A percentile compares a stretch with the other conserved stretches of the same genome.
phyloP scores from a whole-genome alignment of 2,113 vertebrate species.

The Solea solea region DNA sequence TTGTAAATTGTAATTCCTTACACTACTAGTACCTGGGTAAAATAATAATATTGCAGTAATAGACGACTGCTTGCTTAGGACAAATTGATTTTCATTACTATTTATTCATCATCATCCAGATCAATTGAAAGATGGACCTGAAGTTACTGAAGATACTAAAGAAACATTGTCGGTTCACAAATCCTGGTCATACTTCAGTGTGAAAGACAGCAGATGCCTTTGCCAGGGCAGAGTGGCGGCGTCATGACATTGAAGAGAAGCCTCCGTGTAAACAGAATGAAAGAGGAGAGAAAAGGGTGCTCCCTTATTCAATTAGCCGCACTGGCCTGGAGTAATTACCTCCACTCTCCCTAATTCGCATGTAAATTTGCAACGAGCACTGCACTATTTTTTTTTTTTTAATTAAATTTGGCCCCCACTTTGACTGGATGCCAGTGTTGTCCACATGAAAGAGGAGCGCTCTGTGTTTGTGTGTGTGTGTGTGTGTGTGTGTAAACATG shows the following conservation, averaged over 20 bases:
- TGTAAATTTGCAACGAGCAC: slow-evolving; percentile 80
- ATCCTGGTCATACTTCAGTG: too few species aligned
- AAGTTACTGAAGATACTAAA: too few species aligned
- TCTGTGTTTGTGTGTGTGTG: slow-evolving; percentile 42
- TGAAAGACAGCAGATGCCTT: slow-evolving; percentile 19
- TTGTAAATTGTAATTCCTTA: too few species aligned
- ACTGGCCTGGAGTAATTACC: slow-evolving; percentile 78
- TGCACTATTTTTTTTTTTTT: slow-evolving; percentile 76
- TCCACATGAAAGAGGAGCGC: slow-evolving; percentile 39
- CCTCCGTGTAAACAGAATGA: slow-evolving; percentile 57
- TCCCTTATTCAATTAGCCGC: slow-evolving; percentile 79
- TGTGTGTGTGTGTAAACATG: slow-evolving; percentile 18
- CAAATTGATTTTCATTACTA: too few species aligned
- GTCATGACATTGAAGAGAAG: slow-evolving; percentile 78
- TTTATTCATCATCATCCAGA: too few species aligned
- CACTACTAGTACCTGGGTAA: too few species aligned
- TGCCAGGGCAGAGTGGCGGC: slow-evolving; percentile 62
- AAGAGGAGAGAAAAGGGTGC: slow-evolving; percentile 71
- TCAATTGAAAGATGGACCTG: too few species aligned
- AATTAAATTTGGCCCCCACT: slow-evolving; percentile 80
- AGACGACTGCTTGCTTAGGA: too few species aligned
- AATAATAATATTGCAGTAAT: too few species aligned
- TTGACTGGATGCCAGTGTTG: slow-evolving; percentile 77
- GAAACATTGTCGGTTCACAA: too few species aligned
- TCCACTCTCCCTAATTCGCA: slow-evolving; percentile 80